Percentiles rank a stretch among this genome's conserved stretches.
Conservation (phyloP, 2,888 invertebrate species). For the Lasiommata megera region DNA sequence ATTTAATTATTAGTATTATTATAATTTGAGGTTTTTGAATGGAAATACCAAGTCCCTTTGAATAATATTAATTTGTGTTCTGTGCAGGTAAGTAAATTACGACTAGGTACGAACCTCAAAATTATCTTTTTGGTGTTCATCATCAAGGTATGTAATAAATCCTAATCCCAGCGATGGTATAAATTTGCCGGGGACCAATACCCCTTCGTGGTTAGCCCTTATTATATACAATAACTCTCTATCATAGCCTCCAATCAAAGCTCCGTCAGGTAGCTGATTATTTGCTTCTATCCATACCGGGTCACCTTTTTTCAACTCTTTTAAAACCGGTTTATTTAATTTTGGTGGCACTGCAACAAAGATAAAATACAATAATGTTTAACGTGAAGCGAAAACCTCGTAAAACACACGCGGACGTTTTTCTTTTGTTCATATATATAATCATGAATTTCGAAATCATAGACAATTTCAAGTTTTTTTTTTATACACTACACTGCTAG, state of each 20-base stretch:
- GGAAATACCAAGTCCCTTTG: too few relatives aligned
- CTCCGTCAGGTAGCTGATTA: conserved; percentile 27
- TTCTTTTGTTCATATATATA: too few relatives aligned
- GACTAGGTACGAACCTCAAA: neutral
- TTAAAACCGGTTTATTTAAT: conserved; percentile 32
- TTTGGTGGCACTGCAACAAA: conserved; percentile 38
- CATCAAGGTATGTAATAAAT: conserved; percentile 51
- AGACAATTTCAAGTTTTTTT: too few relatives aligned
- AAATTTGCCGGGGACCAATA: conserved; percentile 90
- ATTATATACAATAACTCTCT: conserved; percentile 75
- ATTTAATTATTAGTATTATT: too few relatives aligned
- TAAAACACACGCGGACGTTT: too few relatives aligned
- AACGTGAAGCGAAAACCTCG: too few relatives aligned
- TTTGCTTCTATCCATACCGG: conserved; percentile 16
- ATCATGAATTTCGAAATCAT: too few relatives aligned
- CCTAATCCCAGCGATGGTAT: conserved; percentile 85
- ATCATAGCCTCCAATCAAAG: conserved; percentile 34
- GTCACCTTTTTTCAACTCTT: conserved; percentile 64
- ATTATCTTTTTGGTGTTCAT: neutral
- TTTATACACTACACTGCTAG: too few relatives aligned
- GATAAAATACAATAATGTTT: neutral
- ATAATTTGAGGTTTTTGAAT: too few relatives aligned
- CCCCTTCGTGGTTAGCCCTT: conserved; percentile 86
- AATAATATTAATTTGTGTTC: too few relatives aligned
- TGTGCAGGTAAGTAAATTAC: too few relatives aligned